Base-by-base conservation (phyloP, 2,888 invertebrate species). In the Chrysotoxum bicinctum region DNA sequence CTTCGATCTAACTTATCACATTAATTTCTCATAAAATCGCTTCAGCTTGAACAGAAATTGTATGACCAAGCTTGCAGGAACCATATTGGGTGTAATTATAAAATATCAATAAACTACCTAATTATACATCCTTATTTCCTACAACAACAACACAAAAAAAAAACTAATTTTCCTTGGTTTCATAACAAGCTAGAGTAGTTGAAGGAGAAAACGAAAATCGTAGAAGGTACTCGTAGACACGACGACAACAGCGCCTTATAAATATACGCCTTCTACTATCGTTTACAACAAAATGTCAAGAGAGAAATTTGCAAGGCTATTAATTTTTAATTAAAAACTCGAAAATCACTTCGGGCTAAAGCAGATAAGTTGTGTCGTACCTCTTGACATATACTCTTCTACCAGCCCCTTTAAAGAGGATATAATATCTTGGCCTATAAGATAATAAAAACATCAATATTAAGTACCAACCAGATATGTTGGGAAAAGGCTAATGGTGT, bases 291-390 rank as follows among this genome's bases (percentile, higher is more conserved):
- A 82, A 82, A 77, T 73, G 54, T 48, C 78, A 56, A 64, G 69
- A 45, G 21, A 50, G 56, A 66, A 35, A 60, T 78, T 83, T 83
- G 80, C 79, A 72, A 76, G 80, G 75, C 74, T 79, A 84, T 84
- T 84, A 80, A 84, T 84, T 84, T 84, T 84, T 80, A 84, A 84
- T 84, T 80, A 84, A 84, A 84, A 84, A 80, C 73, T 84, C 72
- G 75, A 80, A 75, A 84, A 72, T 84, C 80, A 68, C 66, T 79
- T 72, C 52, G 35, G 73, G 73, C 45, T 54, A 32, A 60, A 62
- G 40, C 14, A 60, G 58, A 19, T 56, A 48, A 30, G 16, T 43
- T 7, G 12, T 26, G 43, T 23, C 30, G 66, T 43, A 19, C 21
- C 19, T 14, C 14, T 4, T 14, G 14, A 26, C 16, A 26, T 30